Percentiles rank a stretch among this genome's conserved stretches.
phyloP scores from a whole-genome alignment of 2,797 vertebrate species.

The Calcarius lapponicus region DNA sequence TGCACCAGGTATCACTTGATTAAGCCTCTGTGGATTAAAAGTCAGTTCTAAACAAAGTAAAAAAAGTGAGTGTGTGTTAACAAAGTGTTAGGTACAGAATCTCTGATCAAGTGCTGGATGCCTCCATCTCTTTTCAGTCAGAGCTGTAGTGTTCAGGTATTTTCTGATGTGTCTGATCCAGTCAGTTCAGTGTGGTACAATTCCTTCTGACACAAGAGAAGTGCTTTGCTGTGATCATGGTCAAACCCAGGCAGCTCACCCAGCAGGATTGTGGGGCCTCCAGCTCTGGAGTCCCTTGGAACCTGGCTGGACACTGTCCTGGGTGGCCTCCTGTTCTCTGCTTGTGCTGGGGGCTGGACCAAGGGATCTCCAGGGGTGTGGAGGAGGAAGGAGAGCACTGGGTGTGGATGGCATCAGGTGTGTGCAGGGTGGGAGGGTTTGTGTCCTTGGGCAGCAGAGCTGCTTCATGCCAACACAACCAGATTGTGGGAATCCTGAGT shows the following conservation, averaged over 20 bases:
- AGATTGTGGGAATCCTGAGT: not conserved
- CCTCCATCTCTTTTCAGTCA: not conserved
- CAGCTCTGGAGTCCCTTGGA: not conserved
- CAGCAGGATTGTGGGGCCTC: not conserved
- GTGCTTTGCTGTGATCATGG: not conserved
- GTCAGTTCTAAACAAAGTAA: not conserved
- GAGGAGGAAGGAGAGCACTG: not conserved
- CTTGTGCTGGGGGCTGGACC: not conserved
- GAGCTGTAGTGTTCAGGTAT: not conserved
- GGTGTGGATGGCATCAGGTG: not conserved
- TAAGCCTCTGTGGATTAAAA: slow-evolving; percentile 16
- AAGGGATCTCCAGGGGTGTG: not conserved
- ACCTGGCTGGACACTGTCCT: not conserved
- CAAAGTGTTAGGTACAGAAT: not conserved
- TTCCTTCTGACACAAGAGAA: not conserved
- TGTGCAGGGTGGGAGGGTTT: not conserved
- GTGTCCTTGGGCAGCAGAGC: not conserved
- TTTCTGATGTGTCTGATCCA: not conserved
- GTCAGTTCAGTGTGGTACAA: fast-evolving
- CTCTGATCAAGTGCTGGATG: not conserved
- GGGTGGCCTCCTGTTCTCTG: not conserved
- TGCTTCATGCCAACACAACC: not conserved
- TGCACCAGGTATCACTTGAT: slow-evolving; percentile 5
- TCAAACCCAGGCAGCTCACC: not conserved
- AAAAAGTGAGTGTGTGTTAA: not conserved